Conservation (phyloP, 2,797 vertebrate species). For the Gallinago stenura region DNA sequence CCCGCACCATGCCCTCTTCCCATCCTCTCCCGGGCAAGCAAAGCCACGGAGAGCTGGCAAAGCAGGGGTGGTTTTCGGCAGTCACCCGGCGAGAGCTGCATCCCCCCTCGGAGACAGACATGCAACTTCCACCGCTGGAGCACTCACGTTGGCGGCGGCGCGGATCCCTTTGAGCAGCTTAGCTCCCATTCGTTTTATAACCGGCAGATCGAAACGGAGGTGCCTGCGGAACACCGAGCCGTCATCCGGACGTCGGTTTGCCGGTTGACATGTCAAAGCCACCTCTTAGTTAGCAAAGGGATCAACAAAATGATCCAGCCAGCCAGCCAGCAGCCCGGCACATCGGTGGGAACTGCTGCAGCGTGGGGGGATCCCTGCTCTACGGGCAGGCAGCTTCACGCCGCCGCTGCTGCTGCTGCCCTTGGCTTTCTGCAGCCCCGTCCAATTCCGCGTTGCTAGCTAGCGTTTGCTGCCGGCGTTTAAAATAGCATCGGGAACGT, state of each 20-base stretch:
- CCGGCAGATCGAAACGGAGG: neutral
- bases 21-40: neutral
- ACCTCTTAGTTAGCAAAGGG: neutral
- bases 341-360: neutral
- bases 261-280: slow-evolving; percentile 6
- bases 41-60: neutral
- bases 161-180: slow-evolving; percentile 29
- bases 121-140: slow-evolving; percentile 22
- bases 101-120: slow-evolving; percentile 17
- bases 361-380: neutral
- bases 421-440: neutral
- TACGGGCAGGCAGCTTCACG: neutral
- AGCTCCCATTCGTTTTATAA: neutral
- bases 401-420: neutral
- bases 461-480: slow-evolving; percentile 6
- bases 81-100: neutral
- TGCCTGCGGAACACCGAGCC: neutral
- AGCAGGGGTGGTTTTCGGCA: neutral
- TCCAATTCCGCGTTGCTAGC: neutral
- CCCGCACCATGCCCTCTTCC: neutral
- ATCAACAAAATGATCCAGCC: neutral
- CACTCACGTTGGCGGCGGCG: slow-evolving; percentile 34
- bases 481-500: slow-evolving; percentile 52
- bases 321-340: neutral
- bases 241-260: neutral